These are phyloP conservation scores for Nycticebus coucang DNA, from an alignment of 2,113 vertebrate species.

Conservation along the genomic window DNA sequence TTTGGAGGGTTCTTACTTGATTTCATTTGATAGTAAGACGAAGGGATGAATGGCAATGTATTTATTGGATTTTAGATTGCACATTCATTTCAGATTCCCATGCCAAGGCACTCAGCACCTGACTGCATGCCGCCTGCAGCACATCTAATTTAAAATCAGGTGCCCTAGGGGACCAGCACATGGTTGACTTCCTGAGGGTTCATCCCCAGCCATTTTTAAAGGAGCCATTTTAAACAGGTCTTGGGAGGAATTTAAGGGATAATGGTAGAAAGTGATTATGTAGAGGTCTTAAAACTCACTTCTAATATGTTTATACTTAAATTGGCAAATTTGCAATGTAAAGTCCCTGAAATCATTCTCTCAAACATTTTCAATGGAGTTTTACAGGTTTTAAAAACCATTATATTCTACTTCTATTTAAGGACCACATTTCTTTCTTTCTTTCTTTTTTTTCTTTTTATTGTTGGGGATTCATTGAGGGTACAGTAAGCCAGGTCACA, in stretches of 20 bases:
- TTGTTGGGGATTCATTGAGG: no score
- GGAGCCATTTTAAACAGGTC: slow-evolving; percentile 47
- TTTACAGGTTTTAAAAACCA: not conserved
- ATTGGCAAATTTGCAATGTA: not conserved
- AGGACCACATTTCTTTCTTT: not conserved
- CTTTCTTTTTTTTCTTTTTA: no score
- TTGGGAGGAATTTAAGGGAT: not conserved
- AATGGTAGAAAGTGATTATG: not conserved
- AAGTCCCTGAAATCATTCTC: not conserved
- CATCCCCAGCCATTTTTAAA: not conserved
- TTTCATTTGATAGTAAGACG: slow-evolving; percentile 61
- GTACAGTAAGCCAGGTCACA: no score
- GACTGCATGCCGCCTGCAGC: slow-evolving; percentile 43
- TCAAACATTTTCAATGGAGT: slow-evolving; percentile 41
- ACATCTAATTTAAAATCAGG: slow-evolving; percentile 70
- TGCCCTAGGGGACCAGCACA: slow-evolving; percentile 42
- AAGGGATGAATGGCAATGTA: slow-evolving; percentile 40
- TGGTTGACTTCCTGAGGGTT: not conserved
- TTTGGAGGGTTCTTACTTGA: slow-evolving; percentile 35
- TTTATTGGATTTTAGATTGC: slow-evolving; percentile 69
- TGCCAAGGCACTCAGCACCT: not conserved
- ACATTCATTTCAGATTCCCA: slow-evolving; percentile 61
- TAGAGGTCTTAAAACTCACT: slow-evolving; percentile 2
- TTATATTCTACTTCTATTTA: not conserved
- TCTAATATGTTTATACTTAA: slow-evolving; percentile 47